phyloP scores from a whole-genome alignment of 2,888 invertebrate species.

The Chydorus sphaericus region DNA sequence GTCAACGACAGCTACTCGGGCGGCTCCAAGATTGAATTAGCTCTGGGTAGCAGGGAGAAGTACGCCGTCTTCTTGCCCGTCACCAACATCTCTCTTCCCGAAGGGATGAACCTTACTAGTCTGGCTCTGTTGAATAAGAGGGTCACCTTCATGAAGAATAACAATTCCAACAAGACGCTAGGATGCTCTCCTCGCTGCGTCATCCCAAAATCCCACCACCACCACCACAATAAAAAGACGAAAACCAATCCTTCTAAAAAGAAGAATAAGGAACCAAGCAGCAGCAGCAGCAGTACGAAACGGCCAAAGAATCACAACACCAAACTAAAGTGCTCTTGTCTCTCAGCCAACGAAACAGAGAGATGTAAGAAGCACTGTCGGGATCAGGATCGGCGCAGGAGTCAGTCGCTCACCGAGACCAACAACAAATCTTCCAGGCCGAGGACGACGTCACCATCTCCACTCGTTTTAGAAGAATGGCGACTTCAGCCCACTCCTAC shows the following conservation, averaged over 20 bases:
- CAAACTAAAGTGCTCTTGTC: too few relatives aligned
- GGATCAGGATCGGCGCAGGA: too few relatives aligned
- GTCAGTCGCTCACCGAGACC: too few relatives aligned
- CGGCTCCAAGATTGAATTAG: too few relatives aligned
- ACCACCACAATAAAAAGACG: constrained; percentile 2
- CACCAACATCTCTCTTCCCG: constrained; percentile 11
- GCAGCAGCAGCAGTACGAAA: neutral
- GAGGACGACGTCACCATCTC: neutral
- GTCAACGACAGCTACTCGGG: neutral
- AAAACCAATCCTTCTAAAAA: constrained; percentile 1
- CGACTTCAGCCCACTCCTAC: too few relatives aligned
- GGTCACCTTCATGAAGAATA: neutral
- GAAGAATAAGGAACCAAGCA: neutral
- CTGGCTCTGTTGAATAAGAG: constrained; percentile 6
- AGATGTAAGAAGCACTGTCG: too few relatives aligned
- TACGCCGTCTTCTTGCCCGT: constrained; percentile 13
- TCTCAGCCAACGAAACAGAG: too few relatives aligned
- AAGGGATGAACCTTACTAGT: constrained; percentile 13
- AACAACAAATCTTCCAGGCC: too few relatives aligned
- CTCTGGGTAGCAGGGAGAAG: constrained; percentile 11
- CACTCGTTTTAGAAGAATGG: neutral
- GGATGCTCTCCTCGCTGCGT: constrained; percentile 12
- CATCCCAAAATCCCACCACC: neutral
- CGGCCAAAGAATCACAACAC: too few relatives aligned
- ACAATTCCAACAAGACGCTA: neutral